Conservation (phyloP, 2,888 invertebrate species). For the Tortrix viridana region DNA sequence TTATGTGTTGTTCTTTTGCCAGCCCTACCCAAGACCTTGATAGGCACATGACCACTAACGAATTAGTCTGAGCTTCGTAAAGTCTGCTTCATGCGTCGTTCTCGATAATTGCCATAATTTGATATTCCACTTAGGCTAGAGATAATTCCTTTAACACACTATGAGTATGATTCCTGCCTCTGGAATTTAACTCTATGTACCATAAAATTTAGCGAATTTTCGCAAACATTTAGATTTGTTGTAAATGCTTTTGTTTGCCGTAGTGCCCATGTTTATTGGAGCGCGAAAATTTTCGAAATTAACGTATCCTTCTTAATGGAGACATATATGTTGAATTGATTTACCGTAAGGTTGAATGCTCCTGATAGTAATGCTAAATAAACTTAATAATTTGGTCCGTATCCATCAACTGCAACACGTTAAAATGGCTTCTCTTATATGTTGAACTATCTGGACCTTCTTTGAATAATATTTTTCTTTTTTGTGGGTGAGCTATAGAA, state of each 20-base stretch:
- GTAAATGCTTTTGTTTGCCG: slow-evolving; percentile 5
- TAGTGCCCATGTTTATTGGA: slow-evolving; percentile 18
- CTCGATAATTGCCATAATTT: slow-evolving; percentile 61
- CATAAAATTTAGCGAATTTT: slow-evolving; percentile 52
- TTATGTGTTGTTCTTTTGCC: slow-evolving; percentile 4
- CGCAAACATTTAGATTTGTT: slow-evolving; percentile 24
- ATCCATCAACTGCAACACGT: too few relatives aligned
- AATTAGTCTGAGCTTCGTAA: slow-evolving; percentile 32
- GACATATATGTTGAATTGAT: slow-evolving; percentile 5
- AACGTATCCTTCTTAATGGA: slow-evolving; percentile 23
- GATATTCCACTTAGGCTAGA: slow-evolving; percentile 52
- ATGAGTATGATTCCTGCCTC: slow-evolving; percentile 47
- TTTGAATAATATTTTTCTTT: too few relatives aligned
- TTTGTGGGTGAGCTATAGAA: too few relatives aligned
- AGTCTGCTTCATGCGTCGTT: slow-evolving; percentile 35
- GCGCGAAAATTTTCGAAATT: slow-evolving; percentile 24
- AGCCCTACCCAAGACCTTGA: slow-evolving; percentile 30
- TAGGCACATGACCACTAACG: slow-evolving; percentile 31
- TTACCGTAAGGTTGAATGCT: slow-evolving; percentile 28
- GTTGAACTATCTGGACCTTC: too few relatives aligned
- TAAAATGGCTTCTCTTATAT: too few relatives aligned
- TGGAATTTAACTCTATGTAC: slow-evolving; percentile 48
- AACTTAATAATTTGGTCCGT: too few relatives aligned
- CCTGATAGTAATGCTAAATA: not conserved
- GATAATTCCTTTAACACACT: slow-evolving; percentile 56